Evolutionary conservation across 2,113 vertebrate species (phyloP).

Genomic region (Calidris pugnax): DNA sequence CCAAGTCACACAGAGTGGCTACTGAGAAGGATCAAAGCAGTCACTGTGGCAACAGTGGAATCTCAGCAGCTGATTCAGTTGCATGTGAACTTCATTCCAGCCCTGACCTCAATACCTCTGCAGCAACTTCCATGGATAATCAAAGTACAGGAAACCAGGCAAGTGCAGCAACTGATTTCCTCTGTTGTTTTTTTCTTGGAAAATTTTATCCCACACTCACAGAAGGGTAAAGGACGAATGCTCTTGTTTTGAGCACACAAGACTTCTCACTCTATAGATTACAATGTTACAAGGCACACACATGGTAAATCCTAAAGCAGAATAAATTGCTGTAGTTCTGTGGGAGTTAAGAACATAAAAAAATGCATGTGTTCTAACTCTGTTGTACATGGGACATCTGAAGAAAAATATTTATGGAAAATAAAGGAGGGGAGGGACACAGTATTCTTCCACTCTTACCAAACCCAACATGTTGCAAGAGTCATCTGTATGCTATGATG

Average conservation of each 20-base stretch:
- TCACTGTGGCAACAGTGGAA: constrained; percentile 38
- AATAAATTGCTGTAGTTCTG: neutral
- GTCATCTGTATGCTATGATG: neutral
- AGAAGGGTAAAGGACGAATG: neutral
- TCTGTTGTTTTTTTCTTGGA: neutral
- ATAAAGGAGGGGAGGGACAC: neutral
- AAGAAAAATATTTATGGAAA: neutral
- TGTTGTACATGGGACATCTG: neutral
- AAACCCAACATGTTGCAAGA: neutral
- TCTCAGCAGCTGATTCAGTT: constrained; percentile 10
- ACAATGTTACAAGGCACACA: neutral
- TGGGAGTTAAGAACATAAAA: neutral
- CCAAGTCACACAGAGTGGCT: neutral
- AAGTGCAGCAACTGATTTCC: neutral
- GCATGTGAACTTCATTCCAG: neutral
- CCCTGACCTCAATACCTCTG: neutral
- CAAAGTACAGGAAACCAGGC: neutral
- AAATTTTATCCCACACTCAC: neutral
- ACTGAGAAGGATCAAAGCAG: constrained; percentile 47
- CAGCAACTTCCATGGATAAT: neutral
- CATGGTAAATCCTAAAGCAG: neutral
- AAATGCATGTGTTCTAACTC: neutral
- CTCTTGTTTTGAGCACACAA: neutral
- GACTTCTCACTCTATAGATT: neutral
- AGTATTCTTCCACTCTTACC: neutral